Evolutionary conservation across 2,888 invertebrate species (phyloP).

Genomic region (Zaprionus bogoriensis): DNA sequence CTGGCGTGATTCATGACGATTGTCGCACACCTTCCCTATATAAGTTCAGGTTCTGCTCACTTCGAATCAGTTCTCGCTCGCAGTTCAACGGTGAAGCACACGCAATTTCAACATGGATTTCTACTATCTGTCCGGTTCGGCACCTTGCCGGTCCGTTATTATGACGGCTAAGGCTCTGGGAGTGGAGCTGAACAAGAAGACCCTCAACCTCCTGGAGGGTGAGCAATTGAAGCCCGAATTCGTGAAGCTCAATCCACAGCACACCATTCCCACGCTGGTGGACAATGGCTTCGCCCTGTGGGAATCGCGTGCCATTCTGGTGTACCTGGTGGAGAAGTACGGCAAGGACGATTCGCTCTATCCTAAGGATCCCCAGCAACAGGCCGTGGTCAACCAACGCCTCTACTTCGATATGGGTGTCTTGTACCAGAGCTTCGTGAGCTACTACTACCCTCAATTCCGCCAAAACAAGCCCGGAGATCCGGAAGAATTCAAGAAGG

Average conservation of each 20-base stretch:
- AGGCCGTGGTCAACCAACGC: slow-evolving; percentile 90
- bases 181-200: slow-evolving; percentile 86
- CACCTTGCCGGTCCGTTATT: slow-evolving; percentile 86
- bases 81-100: background rate
- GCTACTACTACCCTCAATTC: slow-evolving; percentile 87
- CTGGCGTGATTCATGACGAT: background rate
- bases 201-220: slow-evolving; percentile 84
- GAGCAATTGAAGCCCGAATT: slow-evolving; percentile 88
- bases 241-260: slow-evolving; percentile 90
- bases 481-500: slow-evolving; percentile 86
- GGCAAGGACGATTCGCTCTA: slow-evolving; percentile 88
- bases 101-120: slow-evolving; percentile 43
- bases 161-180: slow-evolving; percentile 87
- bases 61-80: background rate
- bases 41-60: background rate
- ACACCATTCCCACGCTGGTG: slow-evolving; percentile 91
- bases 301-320: slow-evolving; percentile 92
- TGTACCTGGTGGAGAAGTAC: slow-evolving; percentile 90
- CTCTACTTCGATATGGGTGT: slow-evolving; percentile 91
- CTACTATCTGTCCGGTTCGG: slow-evolving; percentile 79
- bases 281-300: slow-evolving; percentile 91
- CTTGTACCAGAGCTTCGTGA: slow-evolving; percentile 86
- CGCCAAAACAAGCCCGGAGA: slow-evolving; percentile 85
- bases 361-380: slow-evolving; percentile 89
- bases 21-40: slow-evolving; percentile 11